Evolutionary conservation across 2,797 vertebrate genomes (phyloP), one percentile per base, ranked within the genome.

Genomic region (Cirrhinus mrigala): DNA sequence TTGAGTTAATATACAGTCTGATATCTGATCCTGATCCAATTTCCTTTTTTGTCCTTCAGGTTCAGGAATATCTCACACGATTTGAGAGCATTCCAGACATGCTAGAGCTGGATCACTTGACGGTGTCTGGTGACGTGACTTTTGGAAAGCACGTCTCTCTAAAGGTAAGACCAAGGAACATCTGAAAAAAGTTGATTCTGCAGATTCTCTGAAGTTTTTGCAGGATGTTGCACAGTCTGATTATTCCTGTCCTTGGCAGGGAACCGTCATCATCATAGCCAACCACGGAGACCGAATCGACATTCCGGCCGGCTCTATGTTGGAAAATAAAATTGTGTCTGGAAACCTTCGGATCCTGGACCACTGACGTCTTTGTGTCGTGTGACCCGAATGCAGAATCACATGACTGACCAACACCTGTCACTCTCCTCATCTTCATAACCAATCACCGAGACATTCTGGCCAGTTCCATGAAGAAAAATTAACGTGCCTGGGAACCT

Each of bases 31-130:
- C 33, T 37, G 8, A 79, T 66, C 16, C 27, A 77, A 20, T 52
- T 68, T 68, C 29, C 24, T 50, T 10, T 10, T 82, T 11, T 75
- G 33, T 82, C 24, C 68, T 64, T 58, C 92, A 99, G 98, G 98
- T 99, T 86, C 97, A 99, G 89, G 98, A 99, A 93, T 99, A 97
- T 87, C 87, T 98, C 94, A 96, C 92, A 71, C 96, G 98, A 85
- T 97, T 99, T 85, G 98, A 99, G 94, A 99, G 97, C 94, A 99
- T 99, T 91, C 98, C 98, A 1, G 98, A 99, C 91, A 97, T 99
- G 95, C 95, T 99, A 92, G 98, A 99, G 94, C 94, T 99, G 79
- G 98, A 99, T 95, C 98, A 99, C 91, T 96, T 99, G 83, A 99
- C 98, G 0, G 98, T 99, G 88, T 99, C 98, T 18, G 98, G 98